Conservation (phyloP, 2,113 vertebrate species). For the Engystomops pustulosus region DNA sequence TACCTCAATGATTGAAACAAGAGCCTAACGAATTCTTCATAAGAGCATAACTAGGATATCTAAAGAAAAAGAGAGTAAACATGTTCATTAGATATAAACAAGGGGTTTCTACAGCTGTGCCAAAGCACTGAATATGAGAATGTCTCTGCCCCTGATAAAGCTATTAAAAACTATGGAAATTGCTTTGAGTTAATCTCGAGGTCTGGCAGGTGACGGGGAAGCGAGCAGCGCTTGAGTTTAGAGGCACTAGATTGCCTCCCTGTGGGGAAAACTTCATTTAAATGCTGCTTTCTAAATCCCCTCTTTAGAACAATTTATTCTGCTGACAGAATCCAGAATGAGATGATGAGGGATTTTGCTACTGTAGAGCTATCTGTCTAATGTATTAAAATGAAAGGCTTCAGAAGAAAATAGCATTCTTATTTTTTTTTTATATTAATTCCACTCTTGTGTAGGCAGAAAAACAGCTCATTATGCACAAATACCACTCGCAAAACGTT, state of each 20-base stretch:
- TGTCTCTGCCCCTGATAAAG: constrained; percentile 20
- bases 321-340: constrained; percentile 39
- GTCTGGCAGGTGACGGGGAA: constrained; percentile 41
- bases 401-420: neutral
- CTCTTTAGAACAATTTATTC: constrained; percentile 46
- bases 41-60: neutral
- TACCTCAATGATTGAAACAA: neutral
- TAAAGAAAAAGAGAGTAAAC: constrained; percentile 1
- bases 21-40: neutral
- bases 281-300: constrained; percentile 28
- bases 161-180: constrained; percentile 48
- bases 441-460: neutral
- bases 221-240: neutral
- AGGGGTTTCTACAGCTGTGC: constrained; percentile 1
- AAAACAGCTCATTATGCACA: neutral
- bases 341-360: constrained; percentile 6
- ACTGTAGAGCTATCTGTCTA: neutral
- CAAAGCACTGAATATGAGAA: neutral
- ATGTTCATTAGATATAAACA: constrained; percentile 1
- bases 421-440: constrained; percentile 17
- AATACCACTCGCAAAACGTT: neutral
- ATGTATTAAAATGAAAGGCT: constrained; percentile 18
- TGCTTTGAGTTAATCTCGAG: constrained; percentile 30
- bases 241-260: constrained; percentile 52
- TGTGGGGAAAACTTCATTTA: constrained; percentile 48